Evolutionary conservation across 2,888 invertebrate genomes (phyloP).

Genomic region (Apotomis betuletana): DNA sequence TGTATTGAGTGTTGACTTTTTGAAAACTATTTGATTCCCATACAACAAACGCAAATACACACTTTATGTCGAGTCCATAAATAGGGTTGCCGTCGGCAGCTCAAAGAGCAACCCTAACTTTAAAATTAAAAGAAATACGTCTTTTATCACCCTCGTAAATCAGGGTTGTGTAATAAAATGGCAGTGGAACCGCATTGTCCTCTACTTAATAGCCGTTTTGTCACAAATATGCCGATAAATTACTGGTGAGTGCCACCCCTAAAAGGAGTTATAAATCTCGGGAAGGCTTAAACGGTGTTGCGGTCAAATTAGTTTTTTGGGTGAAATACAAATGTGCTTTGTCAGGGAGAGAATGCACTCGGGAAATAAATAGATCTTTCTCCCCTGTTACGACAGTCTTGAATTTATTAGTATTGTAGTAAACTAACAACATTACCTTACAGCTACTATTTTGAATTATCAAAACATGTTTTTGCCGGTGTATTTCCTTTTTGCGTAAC

Average conservation of each 20-base stretch:
- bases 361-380: conserved; percentile 22
- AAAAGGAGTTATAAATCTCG: conserved; percentile 47
- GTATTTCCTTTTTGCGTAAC: too few species aligned
- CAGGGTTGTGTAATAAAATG: conserved; percentile 49
- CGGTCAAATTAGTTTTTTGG: conserved; percentile 35
- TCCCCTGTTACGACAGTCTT: conserved; percentile 16
- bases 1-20: too few species aligned
- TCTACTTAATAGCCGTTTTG: conserved; percentile 66
- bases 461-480: too few species aligned
- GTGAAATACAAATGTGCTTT: conserved; percentile 35
- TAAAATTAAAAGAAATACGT: conserved; percentile 47
- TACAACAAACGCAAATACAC: conserved; percentile 9
- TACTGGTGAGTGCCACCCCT: conserved; percentile 53
- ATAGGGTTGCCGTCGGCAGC: conserved; percentile 41
- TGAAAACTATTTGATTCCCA: background rate
- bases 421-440: conserved; percentile 5
- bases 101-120: conserved; percentile 42
- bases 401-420: conserved; percentile 6
- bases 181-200: conserved; percentile 45
- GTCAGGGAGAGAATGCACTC: conserved; percentile 17
- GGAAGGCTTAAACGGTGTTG: conserved; percentile 38
- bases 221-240: conserved; percentile 77
- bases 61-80: conserved; percentile 39
- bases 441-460: background rate
- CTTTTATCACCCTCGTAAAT: conserved; percentile 49